These are phyloP conservation scores for Darevskia mixta DNA, from an alignment of 2,797 vertebrate genomes.

Conservation along the genomic window DNA sequence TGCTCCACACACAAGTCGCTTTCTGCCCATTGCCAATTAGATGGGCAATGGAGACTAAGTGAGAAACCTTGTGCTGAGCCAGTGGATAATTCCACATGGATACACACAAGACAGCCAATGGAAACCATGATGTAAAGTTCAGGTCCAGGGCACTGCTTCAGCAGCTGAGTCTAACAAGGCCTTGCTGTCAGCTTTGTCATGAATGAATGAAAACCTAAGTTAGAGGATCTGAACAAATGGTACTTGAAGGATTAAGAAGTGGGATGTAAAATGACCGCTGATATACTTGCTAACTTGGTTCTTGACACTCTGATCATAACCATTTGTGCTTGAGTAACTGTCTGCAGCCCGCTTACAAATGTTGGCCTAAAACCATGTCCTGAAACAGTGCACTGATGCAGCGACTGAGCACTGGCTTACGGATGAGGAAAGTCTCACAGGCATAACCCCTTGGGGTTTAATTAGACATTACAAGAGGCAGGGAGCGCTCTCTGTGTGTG, in stretches of 20 bases:
- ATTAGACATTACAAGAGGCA: not conserved
- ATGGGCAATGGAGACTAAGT: conserved; percentile 57
- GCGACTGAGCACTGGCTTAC: not conserved
- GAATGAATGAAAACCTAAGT: conserved; percentile 28
- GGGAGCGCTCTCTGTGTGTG: not conserved
- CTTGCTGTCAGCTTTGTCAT: conserved; percentile 38
- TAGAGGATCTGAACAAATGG: conserved; percentile 24
- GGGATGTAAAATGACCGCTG: conserved; percentile 18
- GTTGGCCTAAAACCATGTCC: not conserved
- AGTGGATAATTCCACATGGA: conserved; percentile 60
- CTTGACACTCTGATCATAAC: not conserved
- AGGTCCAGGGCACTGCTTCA: conserved; percentile 61
- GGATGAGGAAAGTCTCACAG: not conserved
- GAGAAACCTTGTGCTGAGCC: conserved; percentile 45
- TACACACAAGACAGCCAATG: conserved; percentile 45
- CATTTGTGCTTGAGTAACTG: not conserved
- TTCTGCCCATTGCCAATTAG: conserved; percentile 61
- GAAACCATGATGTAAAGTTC: conserved; percentile 69
- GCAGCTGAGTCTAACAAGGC: conserved; percentile 47
- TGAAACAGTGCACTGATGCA: not conserved
- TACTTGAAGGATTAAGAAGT: conserved; percentile 23
- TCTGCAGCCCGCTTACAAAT: not conserved
- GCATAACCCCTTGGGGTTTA: not conserved
- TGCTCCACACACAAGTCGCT: conserved; percentile 34
- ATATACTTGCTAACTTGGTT: conserved; percentile 32